Evolutionary conservation across 2,888 invertebrate genomes (phyloP), one percentile per base, ranked within the genome.

Genomic region (Adelphocoris suturalis): DNA sequence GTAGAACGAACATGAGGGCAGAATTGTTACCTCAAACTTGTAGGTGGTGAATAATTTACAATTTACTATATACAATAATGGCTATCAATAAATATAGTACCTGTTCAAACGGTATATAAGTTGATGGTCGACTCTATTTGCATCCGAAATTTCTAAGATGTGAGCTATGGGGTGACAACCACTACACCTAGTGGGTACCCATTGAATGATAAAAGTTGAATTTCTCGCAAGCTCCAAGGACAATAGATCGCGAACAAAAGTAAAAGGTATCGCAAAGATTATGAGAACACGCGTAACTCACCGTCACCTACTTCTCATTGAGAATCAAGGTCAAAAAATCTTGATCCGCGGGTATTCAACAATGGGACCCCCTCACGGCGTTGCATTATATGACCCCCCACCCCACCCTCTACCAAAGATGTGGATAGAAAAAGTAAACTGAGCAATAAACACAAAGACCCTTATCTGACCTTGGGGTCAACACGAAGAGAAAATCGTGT

Each of bases 231-330:
- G 68, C 27, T 23, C 11, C 68, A 68, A 68, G 68, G 68, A 68
- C 68, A 27, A 68, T 68, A 9, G 68, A 68, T 68, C 7, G 68
- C 48, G 82, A 23, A 82, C 47, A 52, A 48, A 23, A 46, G 82
- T 52, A 82, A 52, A 52, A 82, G 48, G 82, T 82, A 19, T 47
- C 23, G 82, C 82, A 23, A 16, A 82, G 52, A 82, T 82, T 82
- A 82, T 82, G 82, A 82, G 82, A 28, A 4, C 27, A 48, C 27
- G 52, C 85, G 61, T 61, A 85, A 85, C 85, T 37, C 85, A 61
- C 46, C 68, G 86, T 86, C 61, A 86, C 86, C 86, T 68, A 86
- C 86, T 86, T 86, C 55, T 86, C 85, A 85, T 75, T 75, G 68
- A 55, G 75, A 86, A 68, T 75, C 86, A 75, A 86, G 86, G 86